Conservation (phyloP, 2,888 invertebrate species). For the Macaria notata region DNA sequence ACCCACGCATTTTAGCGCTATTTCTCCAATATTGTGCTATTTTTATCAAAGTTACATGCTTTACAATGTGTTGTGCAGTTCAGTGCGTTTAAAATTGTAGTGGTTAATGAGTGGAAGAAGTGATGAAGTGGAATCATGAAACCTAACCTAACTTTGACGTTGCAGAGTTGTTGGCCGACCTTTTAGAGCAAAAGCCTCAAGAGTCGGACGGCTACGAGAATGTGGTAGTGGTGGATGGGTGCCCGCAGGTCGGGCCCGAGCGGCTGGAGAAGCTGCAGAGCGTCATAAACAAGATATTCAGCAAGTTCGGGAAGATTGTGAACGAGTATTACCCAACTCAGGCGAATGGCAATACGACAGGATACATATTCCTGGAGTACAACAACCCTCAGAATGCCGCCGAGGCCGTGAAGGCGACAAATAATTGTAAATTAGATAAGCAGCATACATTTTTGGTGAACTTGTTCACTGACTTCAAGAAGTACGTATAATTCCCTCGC, state of each 20-base stretch:
- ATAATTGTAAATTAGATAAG: slow-evolving; percentile 97
- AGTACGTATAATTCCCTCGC: slow-evolving; percentile 80
- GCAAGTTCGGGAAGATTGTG: slow-evolving; percentile 91
- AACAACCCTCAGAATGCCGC: slow-evolving; percentile 91
- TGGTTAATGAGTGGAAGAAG: slow-evolving; percentile 22
- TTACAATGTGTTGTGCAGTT: slow-evolving; percentile 31
- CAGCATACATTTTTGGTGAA: slow-evolving; percentile 97
- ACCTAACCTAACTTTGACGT: slow-evolving; percentile 81
- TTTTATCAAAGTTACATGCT: slow-evolving; percentile 37
- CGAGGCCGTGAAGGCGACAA: slow-evolving; percentile 93
- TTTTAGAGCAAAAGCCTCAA: slow-evolving; percentile 93
- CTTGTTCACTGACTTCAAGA: slow-evolving; percentile 96
- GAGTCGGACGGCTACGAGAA: slow-evolving; percentile 98
- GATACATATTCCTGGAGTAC: slow-evolving; percentile 97
- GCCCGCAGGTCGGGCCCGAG: slow-evolving; percentile 96
- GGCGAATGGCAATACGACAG: slow-evolving; percentile 93
- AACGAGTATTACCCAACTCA: slow-evolving; percentile 94
- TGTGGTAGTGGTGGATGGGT: slow-evolving; percentile 97
- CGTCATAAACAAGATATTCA: slow-evolving; percentile 95
- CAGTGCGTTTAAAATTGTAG: slow-evolving; percentile 20
- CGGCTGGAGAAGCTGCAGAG: slow-evolving; percentile 95
- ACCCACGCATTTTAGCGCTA: slow-evolving; percentile 54
- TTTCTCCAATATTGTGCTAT: slow-evolving; percentile 44
- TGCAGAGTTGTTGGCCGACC: slow-evolving; percentile 95
- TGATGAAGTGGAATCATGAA: slow-evolving; percentile 36